Evolutionary conservation across 2,888 invertebrate species (phyloP), one percentile per base, ranked within the genome.

Genomic region (Eilema depressum): DNA sequence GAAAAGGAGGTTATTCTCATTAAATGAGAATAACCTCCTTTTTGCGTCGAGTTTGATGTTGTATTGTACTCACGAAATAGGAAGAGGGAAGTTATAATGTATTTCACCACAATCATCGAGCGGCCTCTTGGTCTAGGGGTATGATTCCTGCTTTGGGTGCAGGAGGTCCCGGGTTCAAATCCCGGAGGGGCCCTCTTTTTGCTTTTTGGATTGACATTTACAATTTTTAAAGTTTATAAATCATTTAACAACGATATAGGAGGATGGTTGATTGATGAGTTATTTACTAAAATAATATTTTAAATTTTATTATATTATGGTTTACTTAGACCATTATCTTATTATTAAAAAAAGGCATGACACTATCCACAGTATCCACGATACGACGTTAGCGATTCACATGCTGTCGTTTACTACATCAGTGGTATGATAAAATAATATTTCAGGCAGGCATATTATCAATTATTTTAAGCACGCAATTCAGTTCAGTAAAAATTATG

Each of bases 131-230:
- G 96, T 96, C 96, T 96, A 96, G 96, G 96, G 96, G 96, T 96
- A 96, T 96, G 96, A 96, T 96, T 96, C 96, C 96, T 96, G 96
- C 96, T 96, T 96, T 96, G 96, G 96, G 96, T 96, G 96, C 96
- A 96, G 96, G 96, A 96, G 96, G 96, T 96, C 96, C 96, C 96
- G 96, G 96, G 96, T 96, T 96, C 96, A 96, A 96, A 96, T 96
- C 96, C 96, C 96, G 96, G 96, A 96, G 96, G 96, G 96, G 96
- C 96, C 96, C 96, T 77, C 56, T 86, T 86, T 86, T 92, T 72
- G 33, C 1, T 65, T 33, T 30, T 61, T 61, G 8, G 47, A 20
- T 47, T 7, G 20, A 41, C 14, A 41, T 17, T 41, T 14, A n/a
- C n/a, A 3, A 41, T 12, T 37, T 37, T 37, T 37, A 37, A 1